Percentiles rank a stretch among this genome's conserved stretches.
Conservation (phyloP, 2,888 invertebrate genomes). For the Alloscopus bannaensis region DNA sequence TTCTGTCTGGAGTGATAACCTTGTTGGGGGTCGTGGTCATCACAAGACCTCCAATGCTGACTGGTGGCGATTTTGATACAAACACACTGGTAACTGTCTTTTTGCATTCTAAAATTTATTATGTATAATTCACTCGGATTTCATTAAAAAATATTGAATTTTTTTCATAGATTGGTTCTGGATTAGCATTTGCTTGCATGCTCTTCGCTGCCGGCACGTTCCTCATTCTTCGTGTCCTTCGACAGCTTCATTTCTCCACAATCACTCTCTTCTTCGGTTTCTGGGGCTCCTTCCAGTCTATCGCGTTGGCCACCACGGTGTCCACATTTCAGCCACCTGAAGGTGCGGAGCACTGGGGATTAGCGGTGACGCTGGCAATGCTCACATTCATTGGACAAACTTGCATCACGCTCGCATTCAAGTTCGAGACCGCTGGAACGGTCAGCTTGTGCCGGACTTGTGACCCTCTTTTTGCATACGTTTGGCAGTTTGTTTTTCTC, state of each 20-base stretch:
- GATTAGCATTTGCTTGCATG: conserved; percentile 68
- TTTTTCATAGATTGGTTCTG: conserved; percentile 66
- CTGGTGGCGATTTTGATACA: conserved; percentile 66
- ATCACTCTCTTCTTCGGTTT: conserved; percentile 81
- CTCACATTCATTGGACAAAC: conserved; percentile 94
- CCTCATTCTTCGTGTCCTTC: conserved; percentile 87
- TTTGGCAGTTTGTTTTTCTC: conserved; percentile 71
- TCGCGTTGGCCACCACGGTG: conserved; percentile 45
- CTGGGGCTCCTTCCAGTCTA: conserved; percentile 68
- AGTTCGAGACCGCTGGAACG: conserved; percentile 93
- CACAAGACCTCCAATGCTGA: conserved; percentile 68
- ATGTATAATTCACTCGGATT: neutral
- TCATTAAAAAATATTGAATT: neutral
- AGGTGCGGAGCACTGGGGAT: conserved; percentile 55
- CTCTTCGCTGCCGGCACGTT: conserved; percentile 76
- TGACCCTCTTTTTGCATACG: conserved; percentile 67
- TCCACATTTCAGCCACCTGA: conserved; percentile 59
- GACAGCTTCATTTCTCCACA: conserved; percentile 91
- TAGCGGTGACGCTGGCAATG: conserved; percentile 79
- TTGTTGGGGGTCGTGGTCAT: conserved; percentile 68
- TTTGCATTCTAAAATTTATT: neutral
- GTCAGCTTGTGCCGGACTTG: conserved; percentile 85
- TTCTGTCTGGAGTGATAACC: conserved; percentile 63
- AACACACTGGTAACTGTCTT: conserved; percentile 63
- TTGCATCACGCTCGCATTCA: conserved; percentile 89